Conservation (phyloP, 2,113 vertebrate genomes). For the Rhynchopsitta pachyrhyncha region DNA sequence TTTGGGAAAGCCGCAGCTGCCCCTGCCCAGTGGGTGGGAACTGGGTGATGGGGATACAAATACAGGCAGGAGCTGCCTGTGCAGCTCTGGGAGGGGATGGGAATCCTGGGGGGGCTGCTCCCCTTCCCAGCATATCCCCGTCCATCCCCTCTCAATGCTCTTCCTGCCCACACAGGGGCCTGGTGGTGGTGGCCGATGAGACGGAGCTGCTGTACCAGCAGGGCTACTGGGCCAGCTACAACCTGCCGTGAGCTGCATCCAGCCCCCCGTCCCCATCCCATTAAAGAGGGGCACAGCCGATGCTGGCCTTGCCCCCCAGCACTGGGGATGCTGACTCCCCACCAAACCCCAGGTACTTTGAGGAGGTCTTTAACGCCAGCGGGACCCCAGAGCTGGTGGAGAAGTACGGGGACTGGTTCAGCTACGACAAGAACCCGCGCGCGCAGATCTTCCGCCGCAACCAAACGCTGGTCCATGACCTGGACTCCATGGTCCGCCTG, state of each 20-base stretch:
- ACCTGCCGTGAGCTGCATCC: slow-evolving; percentile 84
- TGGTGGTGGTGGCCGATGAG: slow-evolving; percentile 79
- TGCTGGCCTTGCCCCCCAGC: background rate
- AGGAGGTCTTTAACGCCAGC: slow-evolving; percentile 86
- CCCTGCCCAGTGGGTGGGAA: fast-evolving
- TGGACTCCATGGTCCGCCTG: slow-evolving; percentile 88
- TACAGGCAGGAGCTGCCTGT: background rate
- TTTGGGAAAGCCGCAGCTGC: too few species aligned
- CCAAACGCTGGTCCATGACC: slow-evolving; percentile 82
- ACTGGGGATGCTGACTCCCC: background rate
- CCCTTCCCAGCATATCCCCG: too few species aligned
- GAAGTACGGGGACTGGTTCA: slow-evolving; percentile 91
- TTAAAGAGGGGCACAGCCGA: fast-evolving
- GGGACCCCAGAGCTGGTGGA: slow-evolving; percentile 83
- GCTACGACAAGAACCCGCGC: slow-evolving; percentile 83
- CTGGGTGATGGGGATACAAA: fast-evolving
- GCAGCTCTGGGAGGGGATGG: background rate
- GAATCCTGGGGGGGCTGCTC: background rate
- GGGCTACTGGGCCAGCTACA: slow-evolving; percentile 96
- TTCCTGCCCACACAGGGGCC: slow-evolving; percentile 55
- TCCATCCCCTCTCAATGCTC: fast-evolving
- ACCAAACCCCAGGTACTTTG: slow-evolving; percentile 78
- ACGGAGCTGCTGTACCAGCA: slow-evolving; percentile 82
- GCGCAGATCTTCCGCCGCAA: slow-evolving; percentile 92
- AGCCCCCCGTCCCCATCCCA: background rate